These are phyloP conservation scores for Hippocampus comes DNA, from an alignment of 2,113 vertebrate species.

Conservation along the genomic window DNA sequence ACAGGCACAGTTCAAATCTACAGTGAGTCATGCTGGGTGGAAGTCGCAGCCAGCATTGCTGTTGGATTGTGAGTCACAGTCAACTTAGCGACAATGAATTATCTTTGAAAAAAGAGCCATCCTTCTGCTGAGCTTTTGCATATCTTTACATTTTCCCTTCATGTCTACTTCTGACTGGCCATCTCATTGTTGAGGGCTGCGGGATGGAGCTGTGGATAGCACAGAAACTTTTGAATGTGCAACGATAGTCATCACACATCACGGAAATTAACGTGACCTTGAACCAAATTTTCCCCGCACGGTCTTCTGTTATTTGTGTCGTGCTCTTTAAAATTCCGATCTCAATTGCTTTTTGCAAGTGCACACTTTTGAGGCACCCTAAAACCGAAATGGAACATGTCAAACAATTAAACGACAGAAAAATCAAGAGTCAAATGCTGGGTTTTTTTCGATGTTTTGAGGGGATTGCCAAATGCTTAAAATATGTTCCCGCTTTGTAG, in stretches of 20 bases:
- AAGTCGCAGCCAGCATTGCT: slow-evolving; percentile 18
- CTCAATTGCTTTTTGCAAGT: too few species aligned
- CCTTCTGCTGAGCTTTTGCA: background rate
- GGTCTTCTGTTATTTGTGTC: too few species aligned
- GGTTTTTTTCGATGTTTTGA: background rate
- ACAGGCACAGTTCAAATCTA: slow-evolving; percentile 15
- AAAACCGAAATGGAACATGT: too few species aligned
- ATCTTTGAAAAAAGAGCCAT: slow-evolving; percentile 6
- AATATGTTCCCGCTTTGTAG: background rate
- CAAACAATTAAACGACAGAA: too few species aligned
- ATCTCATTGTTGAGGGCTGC: background rate
- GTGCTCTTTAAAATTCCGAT: too few species aligned
- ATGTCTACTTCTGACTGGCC: background rate
- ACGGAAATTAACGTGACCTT: too few species aligned
- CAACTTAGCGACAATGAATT: slow-evolving; percentile 10
- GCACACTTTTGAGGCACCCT: too few species aligned
- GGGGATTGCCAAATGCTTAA: background rate
- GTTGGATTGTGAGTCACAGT: background rate
- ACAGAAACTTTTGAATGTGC: too few species aligned
- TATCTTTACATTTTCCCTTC: background rate
- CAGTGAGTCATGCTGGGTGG: slow-evolving; percentile 28
- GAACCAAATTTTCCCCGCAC: too few species aligned
- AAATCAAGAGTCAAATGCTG: too few species aligned
- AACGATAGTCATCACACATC: too few species aligned
- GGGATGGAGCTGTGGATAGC: background rate